These are phyloP conservation scores for Picus viridis DNA, from an alignment of 2,797 vertebrate species.

Conservation along the genomic window DNA sequence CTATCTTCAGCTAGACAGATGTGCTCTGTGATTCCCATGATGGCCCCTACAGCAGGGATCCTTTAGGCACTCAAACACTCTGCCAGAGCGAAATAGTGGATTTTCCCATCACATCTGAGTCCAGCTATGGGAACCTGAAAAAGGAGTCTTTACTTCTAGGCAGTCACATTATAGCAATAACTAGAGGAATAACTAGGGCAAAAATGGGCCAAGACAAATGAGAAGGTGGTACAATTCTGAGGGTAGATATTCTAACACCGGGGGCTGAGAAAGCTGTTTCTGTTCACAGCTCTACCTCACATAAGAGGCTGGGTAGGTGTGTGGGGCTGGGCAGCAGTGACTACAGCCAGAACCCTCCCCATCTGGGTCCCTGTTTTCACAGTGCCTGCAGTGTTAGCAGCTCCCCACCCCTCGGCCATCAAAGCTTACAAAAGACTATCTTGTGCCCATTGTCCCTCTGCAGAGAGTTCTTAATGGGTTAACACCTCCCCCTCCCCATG, in stretches of 20 bases:
- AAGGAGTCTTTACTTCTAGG: background rate
- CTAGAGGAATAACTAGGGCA: background rate
- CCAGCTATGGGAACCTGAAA: background rate
- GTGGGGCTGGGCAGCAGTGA: too few relatives aligned
- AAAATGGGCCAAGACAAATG: background rate
- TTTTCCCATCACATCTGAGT: background rate
- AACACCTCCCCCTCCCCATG: too few relatives aligned
- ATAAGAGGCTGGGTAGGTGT: background rate
- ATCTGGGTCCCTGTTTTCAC: too few relatives aligned
- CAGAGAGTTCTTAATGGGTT: too few relatives aligned
- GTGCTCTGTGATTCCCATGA: background rate
- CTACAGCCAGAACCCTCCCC: too few relatives aligned
- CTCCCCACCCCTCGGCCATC: too few relatives aligned
- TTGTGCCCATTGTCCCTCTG: too few relatives aligned
- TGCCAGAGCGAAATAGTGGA: background rate
- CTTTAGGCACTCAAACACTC: background rate
- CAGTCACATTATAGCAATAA: background rate
- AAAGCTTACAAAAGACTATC: too few relatives aligned
- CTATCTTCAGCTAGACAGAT: background rate
- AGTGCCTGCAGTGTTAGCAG: too few relatives aligned
- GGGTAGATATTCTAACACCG: background rate
- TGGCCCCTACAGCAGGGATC: background rate
- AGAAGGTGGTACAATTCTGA: background rate
- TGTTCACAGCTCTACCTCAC: background rate
- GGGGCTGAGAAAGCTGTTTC: background rate